Evolutionary conservation across 2,888 invertebrate genomes (phyloP), one percentile per base, ranked within the genome.

Genomic region (Auanema sp.): DNA sequence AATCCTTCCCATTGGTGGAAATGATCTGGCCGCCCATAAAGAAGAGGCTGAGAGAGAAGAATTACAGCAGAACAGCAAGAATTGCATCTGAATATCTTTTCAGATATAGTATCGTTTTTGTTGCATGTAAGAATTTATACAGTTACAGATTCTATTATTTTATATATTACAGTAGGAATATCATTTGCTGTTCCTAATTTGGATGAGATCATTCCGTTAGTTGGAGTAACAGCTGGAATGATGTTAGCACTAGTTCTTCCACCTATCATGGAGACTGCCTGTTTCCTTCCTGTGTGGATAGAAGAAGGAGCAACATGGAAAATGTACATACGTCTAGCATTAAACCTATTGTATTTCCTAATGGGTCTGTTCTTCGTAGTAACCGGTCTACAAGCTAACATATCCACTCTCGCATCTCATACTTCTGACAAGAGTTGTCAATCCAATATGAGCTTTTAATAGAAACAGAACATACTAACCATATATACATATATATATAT

Each of bases 1-100:
- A 94, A 85, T 91, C 94, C 84, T 95, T 94, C 85, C 94, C 95
- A 21, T 92, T 94, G 1, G 90, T 93, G 85, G 90, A 90, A 77
- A 92, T 95, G 68, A 88, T 93, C 25, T 92, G 92, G 89, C 93
- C 93, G 0, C 87, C 87, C 66, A 86, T 93, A 4, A 75, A 80
- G 55, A 66, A 59, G 33, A 67, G 63, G 44, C 62, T 70, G 42
- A 68, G 59, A 25, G 58, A 56, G 21, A 56, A 43, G 25, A 51
- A 62, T 12, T 42, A 56, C 42, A 23, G 25, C n/a, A 44, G 62
- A 16, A n/a, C 11, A 1, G 24, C 12, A 57, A 62, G 56, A 23
- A 62, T 62, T 12, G 18, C 33, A 21, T 50, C 24, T 3, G 91
- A 91, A 82, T 89, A 89, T 58, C 85, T 87, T 21, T 89, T 91